These are phyloP conservation scores for Eira barbara DNA, from an alignment of 2,113 vertebrate genomes.

Conservation along the genomic window DNA sequence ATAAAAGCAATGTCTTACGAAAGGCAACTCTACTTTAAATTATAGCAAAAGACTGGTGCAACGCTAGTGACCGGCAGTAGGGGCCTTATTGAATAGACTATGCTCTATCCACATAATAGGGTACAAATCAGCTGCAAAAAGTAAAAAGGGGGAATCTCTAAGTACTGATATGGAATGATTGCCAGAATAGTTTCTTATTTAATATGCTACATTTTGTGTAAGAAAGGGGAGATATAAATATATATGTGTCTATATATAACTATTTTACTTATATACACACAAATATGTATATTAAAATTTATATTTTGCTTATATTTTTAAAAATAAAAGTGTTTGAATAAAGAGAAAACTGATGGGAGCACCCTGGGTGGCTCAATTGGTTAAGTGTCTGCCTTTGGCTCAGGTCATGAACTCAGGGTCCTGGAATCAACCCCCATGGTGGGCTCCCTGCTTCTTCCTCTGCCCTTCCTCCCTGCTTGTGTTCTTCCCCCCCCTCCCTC, in stretches of 20 bases:
- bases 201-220: neutral
- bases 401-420: neutral
- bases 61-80: neutral
- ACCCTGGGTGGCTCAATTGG: neutral
- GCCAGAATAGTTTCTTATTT: neutral
- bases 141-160: neutral
- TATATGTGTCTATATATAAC: neutral
- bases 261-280: neutral
- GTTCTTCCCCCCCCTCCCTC: neutral
- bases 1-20: neutral
- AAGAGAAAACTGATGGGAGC: neutral
- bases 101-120: neutral
- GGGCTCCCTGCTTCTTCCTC: neutral
- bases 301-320: neutral
- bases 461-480: neutral
- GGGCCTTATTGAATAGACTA: neutral
- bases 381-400: neutral
- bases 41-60: neutral
- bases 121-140: neutral
- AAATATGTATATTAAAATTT: neutral
- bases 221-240: neutral
- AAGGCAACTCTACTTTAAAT: neutral
- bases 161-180: neutral
- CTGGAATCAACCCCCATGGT: neutral
- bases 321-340: neutral